Evolutionary conservation across 2,797 vertebrate genomes (phyloP).

Genomic region (Enteromius unitaeniatus): DNA sequence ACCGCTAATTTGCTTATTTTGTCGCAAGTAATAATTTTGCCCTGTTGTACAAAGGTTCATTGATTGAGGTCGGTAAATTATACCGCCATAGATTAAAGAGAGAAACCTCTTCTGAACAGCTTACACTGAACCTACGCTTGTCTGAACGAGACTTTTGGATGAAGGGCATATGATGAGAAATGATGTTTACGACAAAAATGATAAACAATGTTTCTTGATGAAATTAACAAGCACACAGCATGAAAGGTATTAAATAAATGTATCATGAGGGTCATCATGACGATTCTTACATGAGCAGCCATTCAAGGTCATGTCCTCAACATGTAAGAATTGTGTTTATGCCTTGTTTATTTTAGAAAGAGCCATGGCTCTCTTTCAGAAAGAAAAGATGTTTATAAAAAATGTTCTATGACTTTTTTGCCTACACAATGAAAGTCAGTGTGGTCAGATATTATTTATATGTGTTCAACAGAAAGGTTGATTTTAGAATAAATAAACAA

Average conservation of each 20-base stretch:
- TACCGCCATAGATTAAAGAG: neutral
- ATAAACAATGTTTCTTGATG: neutral
- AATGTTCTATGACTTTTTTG: neutral
- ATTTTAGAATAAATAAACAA: neutral
- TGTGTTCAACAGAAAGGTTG: neutral
- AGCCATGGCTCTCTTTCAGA: neutral
- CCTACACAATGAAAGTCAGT: neutral
- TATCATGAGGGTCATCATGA: neutral
- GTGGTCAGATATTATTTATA: neutral
- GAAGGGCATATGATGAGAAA: neutral
- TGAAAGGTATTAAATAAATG: neutral
- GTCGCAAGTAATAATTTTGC: slow-evolving; percentile 33
- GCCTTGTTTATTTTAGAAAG: neutral
- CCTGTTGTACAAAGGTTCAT: slow-evolving; percentile 47
- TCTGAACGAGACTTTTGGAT: neutral
- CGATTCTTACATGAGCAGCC: neutral
- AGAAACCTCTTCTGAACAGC: neutral
- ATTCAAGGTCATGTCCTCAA: slow-evolving; percentile 4
- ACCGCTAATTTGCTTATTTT: slow-evolving; percentile 39
- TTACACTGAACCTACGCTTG: neutral
- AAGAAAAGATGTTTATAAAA: neutral
- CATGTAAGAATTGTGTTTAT: neutral
- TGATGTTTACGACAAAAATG: neutral
- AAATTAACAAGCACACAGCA: neutral
- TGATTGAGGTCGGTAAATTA: slow-evolving; percentile 32